These are phyloP conservation scores for Lepidurus apus DNA, from an alignment of 1,140 invertebrate species.

Conservation along the genomic window DNA sequence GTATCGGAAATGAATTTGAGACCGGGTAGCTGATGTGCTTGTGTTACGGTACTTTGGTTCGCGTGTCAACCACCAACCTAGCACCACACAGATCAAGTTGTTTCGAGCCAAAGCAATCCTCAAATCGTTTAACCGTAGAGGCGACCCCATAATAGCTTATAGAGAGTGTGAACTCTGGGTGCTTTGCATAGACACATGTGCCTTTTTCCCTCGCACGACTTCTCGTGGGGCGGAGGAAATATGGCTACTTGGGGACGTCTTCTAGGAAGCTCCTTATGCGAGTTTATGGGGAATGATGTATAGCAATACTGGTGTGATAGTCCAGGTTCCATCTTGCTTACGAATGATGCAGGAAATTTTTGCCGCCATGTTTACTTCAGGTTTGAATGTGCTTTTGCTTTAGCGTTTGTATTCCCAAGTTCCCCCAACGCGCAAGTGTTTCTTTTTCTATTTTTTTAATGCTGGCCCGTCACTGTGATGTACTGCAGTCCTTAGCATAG, in stretches of 20 bases:
- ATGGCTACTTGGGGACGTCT: not conserved
- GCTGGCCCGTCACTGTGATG: no score
- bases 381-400: not conserved
- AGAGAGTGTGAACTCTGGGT: not conserved
- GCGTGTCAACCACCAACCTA: not conserved
- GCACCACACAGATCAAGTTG: not conserved
- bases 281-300: not conserved
- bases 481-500: no score
- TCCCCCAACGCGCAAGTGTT: no score
- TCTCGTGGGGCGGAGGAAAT: not conserved
- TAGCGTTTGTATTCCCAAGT: not conserved
- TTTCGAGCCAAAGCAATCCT: constrained; percentile 1
- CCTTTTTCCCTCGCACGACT: not conserved
- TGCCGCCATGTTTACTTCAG: not conserved
- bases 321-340: not conserved
- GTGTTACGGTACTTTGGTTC: constrained; percentile 3
- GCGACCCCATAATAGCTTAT: not conserved
- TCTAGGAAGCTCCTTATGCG: not conserved
- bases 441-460: no score
- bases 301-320: not conserved
- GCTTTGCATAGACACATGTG: not conserved
- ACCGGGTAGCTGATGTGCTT: constrained; percentile 5
- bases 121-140: not conserved
- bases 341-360: not conserved
- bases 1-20: constrained; percentile 15